Evolutionary conservation across 2,797 vertebrate species (phyloP), one percentile per base, ranked within the genome.

Genomic region (Scolopax rusticola): DNA sequence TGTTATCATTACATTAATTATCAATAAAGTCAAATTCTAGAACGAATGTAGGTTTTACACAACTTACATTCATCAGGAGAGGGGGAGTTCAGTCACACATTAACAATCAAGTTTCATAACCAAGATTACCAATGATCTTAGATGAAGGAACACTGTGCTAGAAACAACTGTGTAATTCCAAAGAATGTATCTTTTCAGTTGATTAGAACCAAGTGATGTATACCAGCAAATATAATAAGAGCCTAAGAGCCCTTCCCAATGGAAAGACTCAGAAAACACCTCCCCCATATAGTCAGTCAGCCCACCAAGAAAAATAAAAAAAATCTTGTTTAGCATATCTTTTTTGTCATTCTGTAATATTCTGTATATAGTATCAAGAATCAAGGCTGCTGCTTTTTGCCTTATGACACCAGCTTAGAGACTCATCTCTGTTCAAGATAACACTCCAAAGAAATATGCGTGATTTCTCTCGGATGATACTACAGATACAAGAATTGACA

Each of bases 331-430:
- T 84, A 92, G 68, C 89, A 50, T 79, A 93, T 87, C 51, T 83
- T 74, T 90, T 76, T 54, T 47, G 4, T 86, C 87, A 91, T 47
- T 81, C 89, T 91, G 74, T 61, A 95, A 81, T 88, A 92, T 91
- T 96, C 93, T 86, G 61, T 69, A 78, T 76, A 78, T 18, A 93
- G 69, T 40, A 88, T 30, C 82, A 50, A 80, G 84, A 90, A 70
- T 64, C 68, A 51, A 68, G 57, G 77, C 41, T 89, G 68, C 41
- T 95, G 53, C 83, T 90, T 94, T 92, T 95, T 71, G 61, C 68
- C 64, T 50, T 82, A 60, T 3, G 5, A 11, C 75, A 85, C 32
- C 61, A 91, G 70, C 90, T 74, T 87, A 74, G 80, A 76, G 91
- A 64, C 32, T 80, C 82, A 65, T 78, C 79, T 53, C 74, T 40